These are phyloP conservation scores for Lasioglossum zephyrum DNA, from an alignment of 2,888 invertebrate genomes.

Conservation along the genomic window DNA sequence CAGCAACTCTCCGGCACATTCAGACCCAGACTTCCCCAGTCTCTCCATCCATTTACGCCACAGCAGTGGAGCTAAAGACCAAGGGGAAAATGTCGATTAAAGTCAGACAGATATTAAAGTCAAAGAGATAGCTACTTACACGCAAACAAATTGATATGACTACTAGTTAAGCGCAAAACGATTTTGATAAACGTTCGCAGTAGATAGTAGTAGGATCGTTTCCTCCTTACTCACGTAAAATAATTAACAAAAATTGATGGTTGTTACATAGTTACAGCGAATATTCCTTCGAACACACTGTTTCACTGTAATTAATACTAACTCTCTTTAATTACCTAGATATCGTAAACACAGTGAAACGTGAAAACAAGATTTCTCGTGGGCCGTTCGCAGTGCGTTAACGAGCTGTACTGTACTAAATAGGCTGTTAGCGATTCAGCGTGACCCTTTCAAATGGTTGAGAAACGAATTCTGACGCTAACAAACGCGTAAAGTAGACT, in stretches of 20 bases:
- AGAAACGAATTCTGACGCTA: not conserved
- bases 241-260: not conserved
- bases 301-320: not conserved
- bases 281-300: not conserved
- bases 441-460: not conserved
- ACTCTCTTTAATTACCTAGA: not conserved
- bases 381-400: not conserved
- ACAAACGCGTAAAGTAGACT: not conserved
- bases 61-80: constrained; percentile 91
- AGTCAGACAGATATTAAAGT: not conserved
- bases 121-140: not conserved
- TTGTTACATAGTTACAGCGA: not conserved
- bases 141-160: not conserved
- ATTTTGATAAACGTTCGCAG: not conserved
- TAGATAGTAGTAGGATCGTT: not conserved
- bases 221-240: not conserved
- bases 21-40: constrained; percentile 88
- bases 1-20: constrained; percentile 92
- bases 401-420: not conserved
- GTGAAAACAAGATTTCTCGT: constrained; percentile 7
- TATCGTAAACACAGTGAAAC: not conserved
- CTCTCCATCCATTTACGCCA: constrained; percentile 90
- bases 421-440: not conserved
- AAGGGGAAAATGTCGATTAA: not conserved
- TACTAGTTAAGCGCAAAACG: no score